Base-by-base conservation (phyloP, 1,140 invertebrate species). In the Drosophila bocki region DNA sequence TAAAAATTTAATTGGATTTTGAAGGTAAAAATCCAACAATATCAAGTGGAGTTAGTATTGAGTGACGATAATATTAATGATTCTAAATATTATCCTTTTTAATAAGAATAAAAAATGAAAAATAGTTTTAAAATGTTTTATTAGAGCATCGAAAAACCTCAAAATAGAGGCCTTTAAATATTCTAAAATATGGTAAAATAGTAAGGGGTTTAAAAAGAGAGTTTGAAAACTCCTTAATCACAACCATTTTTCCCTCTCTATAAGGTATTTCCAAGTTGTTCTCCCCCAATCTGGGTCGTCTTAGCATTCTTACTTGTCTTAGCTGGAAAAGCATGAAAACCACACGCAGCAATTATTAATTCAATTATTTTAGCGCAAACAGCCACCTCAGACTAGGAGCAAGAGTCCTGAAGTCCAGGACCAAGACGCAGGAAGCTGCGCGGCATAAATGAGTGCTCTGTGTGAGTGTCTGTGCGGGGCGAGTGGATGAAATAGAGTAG, bases 341-440 rank as follows among this genome's bases (percentile, higher is more conserved):
- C 91, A 92, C 91, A 92, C 91, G 91, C 91, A 92, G 91, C 86
- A 92, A 92, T 92, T 92, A 92, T 92, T 92, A 92, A 92, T 92
- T 92, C 91, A 92, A 92, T 92, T 92, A 92, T 91, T 91, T 88
- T 83, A 88, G 91, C 84, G 78, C 83, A 92, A 85, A 90, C 85
- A 85, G 81, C 63, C 85, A 90, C 81, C 85, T 88, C 78, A 88
- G 84, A 88, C 78, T 57, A 63, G 56, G 44, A 65, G 61, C 67
- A 39, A 63, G 62, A 51, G 50, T 56, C 56, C 69, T 57, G 54
- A 42, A 56, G 42, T 11, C 48, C 42, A 70, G 62, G 67, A 75
- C 74, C 68, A 63, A 70, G 83, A 64, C 58, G 32, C 61, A 82
- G 74, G 65, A 81, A 78, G 75, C 70, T 78, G 56, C 39, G 56